Base-by-base conservation (phyloP, 2,888 invertebrate genomes). In the Formica aserva region DNA sequence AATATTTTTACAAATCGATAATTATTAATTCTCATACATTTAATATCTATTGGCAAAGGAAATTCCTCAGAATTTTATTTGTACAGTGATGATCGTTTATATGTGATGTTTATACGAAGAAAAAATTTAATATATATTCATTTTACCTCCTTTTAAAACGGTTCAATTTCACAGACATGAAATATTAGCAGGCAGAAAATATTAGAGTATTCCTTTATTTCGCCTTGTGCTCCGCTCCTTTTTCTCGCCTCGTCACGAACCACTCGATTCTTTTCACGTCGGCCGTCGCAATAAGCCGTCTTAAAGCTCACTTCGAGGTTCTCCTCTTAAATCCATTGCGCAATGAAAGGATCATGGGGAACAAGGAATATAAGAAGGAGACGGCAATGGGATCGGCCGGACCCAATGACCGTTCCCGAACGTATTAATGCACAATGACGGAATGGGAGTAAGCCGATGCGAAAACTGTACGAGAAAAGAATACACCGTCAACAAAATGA, bases 301-400 rank as follows among this genome's bases (percentile, higher is more conserved):
- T 80, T 80, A 80, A 77, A 80, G 78, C 72, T 71, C 72, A 71
- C 78, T 80, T 80, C 45, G 26, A 60, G 72, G 26, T 80, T 80
- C 72, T 80, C 45, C 35, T 41, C 72, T 80, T 80, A 80, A 71
- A 80, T 4, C 45, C 45, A 45, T 71, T 45, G 71, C 60, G 72
- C 69, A 35, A 71, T 80, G 60, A 80, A 80, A 80, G 26, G 55
- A 41, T 15, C 38, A 9, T 15, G 18, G 71, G 4, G 32, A 38
- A 71, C 45, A 71, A 66, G 77, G 67, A 45, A 62, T 80, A 41
- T 67, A 67, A 67, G 67, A 55, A 77, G 71, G 60, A 60, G 18
- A 26, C 15, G 41, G 38, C 77, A 41, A 60, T 35, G 32, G 18
- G 72, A 60, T 71, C 35, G 45, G 45, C 26, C 45, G 26, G 22